Evolutionary conservation across 2,888 invertebrate species (phyloP).

Genomic region (Melanostoma scalare): DNA sequence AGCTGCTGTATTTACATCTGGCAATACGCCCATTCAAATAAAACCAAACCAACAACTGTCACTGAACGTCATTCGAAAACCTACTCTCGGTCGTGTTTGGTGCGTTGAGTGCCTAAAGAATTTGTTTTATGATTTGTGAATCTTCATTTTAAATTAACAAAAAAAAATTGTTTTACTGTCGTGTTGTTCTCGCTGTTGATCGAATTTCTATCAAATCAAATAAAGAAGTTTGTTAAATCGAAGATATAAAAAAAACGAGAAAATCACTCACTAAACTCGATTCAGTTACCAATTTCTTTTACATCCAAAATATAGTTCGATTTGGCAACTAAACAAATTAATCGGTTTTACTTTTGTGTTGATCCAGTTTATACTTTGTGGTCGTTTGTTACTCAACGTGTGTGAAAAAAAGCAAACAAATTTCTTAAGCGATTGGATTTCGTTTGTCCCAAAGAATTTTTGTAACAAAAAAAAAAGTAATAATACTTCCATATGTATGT

Average conservation of each 20-base stretch:
- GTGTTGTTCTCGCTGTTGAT: conserved; percentile 13
- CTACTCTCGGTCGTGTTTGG: conserved; percentile 62
- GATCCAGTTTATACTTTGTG: conserved; percentile 28
- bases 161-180: neutral
- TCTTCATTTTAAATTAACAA: conserved; percentile 1
- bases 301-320: no score
- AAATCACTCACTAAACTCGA: conserved; percentile 9
- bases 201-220: conserved; percentile 23
- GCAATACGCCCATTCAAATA: conserved; percentile 68
- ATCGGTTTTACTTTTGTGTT: conserved; percentile 9
- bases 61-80: conserved; percentile 64
- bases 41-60: conserved; percentile 68
- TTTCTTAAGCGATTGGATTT: conserved; percentile 42
- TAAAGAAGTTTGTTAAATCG: conserved; percentile 2
- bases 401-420: conserved; percentile 1
- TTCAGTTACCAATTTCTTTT: neutral
- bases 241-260: conserved; percentile 6
- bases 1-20: conserved; percentile 51
- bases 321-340: conserved; percentile 17
- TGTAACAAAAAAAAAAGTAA: conserved; percentile 11
- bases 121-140: conserved; percentile 36
- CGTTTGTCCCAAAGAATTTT: conserved; percentile 40
- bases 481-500: conserved; percentile 1
- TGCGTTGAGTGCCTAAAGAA: conserved; percentile 26
- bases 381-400: conserved; percentile 17